Conservation (phyloP, 2,888 invertebrate species). For the Eupithecia pulchellata region DNA sequence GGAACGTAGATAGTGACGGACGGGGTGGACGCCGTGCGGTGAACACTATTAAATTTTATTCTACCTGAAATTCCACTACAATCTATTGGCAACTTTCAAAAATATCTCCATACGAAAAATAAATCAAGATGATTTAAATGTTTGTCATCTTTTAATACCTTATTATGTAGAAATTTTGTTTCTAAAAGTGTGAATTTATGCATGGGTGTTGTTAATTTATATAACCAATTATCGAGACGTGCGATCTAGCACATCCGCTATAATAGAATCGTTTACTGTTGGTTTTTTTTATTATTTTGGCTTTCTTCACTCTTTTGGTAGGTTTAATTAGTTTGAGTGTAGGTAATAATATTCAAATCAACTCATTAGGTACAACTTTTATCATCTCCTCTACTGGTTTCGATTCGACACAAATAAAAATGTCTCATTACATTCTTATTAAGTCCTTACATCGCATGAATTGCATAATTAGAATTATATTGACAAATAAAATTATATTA, state of each 20-base stretch:
- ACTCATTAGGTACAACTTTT: not conserved
- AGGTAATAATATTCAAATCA: not conserved
- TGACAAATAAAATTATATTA: not conserved
- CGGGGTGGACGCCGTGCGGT: constrained; percentile 65
- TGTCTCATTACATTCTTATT: not conserved
- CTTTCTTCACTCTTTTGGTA: not conserved
- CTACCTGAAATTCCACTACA: not conserved
- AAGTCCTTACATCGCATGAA: not conserved
- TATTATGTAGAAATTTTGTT: constrained; percentile 16
- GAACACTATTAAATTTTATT: constrained; percentile 62
- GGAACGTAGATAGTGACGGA: constrained; percentile 82
- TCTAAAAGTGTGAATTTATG: constrained; percentile 43
- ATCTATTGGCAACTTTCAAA: constrained; percentile 2
- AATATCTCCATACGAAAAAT: not conserved
- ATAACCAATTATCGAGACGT: constrained; percentile 33
- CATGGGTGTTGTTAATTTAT: constrained; percentile 33
- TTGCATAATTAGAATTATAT: not conserved
- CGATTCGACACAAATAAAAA: not conserved
- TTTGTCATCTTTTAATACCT: constrained; percentile 24
- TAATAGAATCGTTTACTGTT: constrained; percentile 24
- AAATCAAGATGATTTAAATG: constrained; percentile 21
- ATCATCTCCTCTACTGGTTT: not conserved
- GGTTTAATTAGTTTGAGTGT: not conserved
- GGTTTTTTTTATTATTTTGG: not conserved
- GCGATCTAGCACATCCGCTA: constrained; percentile 22